Conservation (phyloP, 2,888 invertebrate species). For the Troilus luridus region DNA sequence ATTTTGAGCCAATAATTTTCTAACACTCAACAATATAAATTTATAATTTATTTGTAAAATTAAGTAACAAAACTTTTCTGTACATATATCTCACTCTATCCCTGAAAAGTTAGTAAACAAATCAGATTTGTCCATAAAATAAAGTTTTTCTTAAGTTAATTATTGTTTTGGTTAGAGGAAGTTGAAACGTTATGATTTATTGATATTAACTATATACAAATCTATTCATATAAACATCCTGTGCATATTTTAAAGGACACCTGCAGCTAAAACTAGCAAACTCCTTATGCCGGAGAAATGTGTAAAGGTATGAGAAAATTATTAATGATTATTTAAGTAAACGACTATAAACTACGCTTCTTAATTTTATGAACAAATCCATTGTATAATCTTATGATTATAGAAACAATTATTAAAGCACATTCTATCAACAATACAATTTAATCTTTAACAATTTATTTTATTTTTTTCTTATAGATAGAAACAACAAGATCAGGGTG, state of each 20-base stretch:
- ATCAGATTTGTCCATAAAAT: conserved; percentile 19
- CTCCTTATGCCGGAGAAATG: background rate
- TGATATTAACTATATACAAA: background rate
- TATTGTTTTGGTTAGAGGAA: background rate
- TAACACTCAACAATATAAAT: conserved; percentile 38
- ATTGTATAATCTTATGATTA: background rate
- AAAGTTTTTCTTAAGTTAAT: background rate
- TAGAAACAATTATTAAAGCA: conserved; percentile 4
- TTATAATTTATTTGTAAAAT: background rate
- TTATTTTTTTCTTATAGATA: background rate
- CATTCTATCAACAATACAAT: background rate
- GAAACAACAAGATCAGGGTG: background rate
- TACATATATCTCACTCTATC: background rate
- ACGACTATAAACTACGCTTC: background rate
- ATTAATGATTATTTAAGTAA: background rate
- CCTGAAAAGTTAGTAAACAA: background rate
- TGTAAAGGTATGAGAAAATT: background rate
- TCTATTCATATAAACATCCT: background rate
- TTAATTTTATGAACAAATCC: conserved; percentile 40
- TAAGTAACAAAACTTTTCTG: background rate
- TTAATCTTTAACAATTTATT: background rate
- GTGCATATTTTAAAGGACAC: background rate
- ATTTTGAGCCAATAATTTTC: conserved; percentile 56
- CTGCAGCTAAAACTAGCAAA: background rate
- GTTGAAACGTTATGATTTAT: background rate